Evolutionary conservation across 2,113 vertebrate genomes (phyloP).

Genomic region (Isurus oxyrinchus): DNA sequence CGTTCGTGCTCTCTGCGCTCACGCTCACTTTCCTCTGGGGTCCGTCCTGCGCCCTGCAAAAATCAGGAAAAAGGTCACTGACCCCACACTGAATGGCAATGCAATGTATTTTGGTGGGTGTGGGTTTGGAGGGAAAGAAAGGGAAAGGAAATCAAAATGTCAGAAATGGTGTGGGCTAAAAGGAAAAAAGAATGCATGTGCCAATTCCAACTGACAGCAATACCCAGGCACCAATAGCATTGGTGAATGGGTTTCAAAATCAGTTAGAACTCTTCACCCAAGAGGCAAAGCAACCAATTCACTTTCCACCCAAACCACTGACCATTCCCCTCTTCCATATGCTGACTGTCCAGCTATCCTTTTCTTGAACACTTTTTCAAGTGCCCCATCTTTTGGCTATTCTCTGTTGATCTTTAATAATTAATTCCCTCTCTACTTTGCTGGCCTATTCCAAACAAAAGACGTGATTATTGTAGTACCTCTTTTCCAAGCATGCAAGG

Average conservation of each 20-base stretch:
- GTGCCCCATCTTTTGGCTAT: too few species aligned
- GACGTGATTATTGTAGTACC: neutral
- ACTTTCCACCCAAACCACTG: neutral
- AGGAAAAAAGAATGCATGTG: neutral
- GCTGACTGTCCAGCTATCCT: neutral
- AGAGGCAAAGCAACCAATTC: neutral
- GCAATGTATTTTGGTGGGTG: neutral
- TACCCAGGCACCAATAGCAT: neutral
- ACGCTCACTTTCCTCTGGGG: slow-evolving; percentile 81
- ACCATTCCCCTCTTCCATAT: neutral
- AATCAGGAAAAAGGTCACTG: neutral
- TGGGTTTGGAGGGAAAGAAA: too few species aligned
- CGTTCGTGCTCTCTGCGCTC: slow-evolving; percentile 80
- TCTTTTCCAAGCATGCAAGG: neutral
- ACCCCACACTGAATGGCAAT: too few species aligned
- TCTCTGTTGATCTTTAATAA: neutral
- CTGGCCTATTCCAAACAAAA: neutral
- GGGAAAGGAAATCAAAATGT: neutral
- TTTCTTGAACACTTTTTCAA: too few species aligned
- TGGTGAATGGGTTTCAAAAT: neutral
- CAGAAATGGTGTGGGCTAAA: neutral
- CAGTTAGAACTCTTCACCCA: neutral
- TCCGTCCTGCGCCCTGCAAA: slow-evolving; percentile 79
- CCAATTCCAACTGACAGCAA: neutral
- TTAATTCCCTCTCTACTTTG: neutral